Evolutionary conservation across 2,888 invertebrate genomes (phyloP), one percentile per base, ranked within the genome.

Genomic region (Stenodema calcarata): DNA sequence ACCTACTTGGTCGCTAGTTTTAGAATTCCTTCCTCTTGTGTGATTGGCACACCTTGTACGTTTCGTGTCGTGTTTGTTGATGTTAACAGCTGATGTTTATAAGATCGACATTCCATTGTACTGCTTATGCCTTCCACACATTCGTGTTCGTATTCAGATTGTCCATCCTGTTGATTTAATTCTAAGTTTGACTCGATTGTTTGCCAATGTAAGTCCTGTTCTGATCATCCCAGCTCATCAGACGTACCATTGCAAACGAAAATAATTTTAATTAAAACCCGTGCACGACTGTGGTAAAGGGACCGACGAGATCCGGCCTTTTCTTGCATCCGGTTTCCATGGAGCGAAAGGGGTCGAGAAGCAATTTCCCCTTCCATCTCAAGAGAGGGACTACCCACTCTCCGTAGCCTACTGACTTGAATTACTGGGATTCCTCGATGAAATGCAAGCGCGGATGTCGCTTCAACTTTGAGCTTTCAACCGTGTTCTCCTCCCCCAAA

Each of bases 381-480:
- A 35, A 23, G 35, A 75, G 35, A 42, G 35, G 7, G 75, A 41
- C 75, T 35, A 41, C 35, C 35, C 23, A 18, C 42, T 14, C 42
- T 44, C 27, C 41, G 18, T n/a, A 4, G 41, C 6, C 42, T 12
- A 44, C 11, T 18, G 42, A 12, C 41, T 35, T 30, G 82, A 82
- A 82, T 82, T 69, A 69, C 82, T 69, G 62, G 69, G 41, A 69
- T 82, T 82, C 82, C 69, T 41, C 82, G 28, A 82, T 82, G 69
- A 69, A 82, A 78, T 44, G 78, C 47, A 54, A 69, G 82, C 62
- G 41, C 78, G 27, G 78, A 23, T 44, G 62, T 62, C 62, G 62
- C 9, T 27, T 62, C 27, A 62, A 62, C 62, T 62, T 62, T 62
- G 62, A 62, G 62, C 62, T 62, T 62, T 62, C 62, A 62, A 62